Conservation (phyloP, 2,797 vertebrate genomes). For the Margarornis squamiger region DNA sequence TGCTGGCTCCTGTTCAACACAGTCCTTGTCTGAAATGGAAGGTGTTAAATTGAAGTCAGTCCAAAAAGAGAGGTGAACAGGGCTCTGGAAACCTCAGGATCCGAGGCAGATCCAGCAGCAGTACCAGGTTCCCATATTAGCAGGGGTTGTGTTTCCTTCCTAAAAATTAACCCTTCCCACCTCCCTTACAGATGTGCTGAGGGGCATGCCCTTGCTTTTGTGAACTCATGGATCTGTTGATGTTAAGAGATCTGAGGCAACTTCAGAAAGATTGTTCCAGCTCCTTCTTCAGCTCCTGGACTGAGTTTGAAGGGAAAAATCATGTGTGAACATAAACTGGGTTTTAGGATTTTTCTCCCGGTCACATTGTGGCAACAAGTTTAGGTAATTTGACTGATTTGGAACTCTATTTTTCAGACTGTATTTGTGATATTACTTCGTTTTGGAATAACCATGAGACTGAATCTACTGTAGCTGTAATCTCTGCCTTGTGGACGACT, state of each 20-base stretch:
- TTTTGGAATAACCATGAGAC: neutral
- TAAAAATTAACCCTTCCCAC: neutral
- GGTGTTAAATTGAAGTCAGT: constrained; percentile 9
- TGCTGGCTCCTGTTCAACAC: neutral
- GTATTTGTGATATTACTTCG: neutral
- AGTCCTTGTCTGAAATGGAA: neutral
- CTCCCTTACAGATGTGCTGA: neutral
- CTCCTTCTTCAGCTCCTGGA: neutral
- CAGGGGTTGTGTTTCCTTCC: neutral
- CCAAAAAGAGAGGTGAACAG: neutral
- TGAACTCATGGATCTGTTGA: fast-evolving
- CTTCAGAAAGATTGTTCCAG: fast-evolving
- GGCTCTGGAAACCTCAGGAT: neutral
- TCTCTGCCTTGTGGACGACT: neutral
- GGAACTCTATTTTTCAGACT: neutral
- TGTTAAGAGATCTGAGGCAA: neutral
- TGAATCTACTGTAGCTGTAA: neutral
- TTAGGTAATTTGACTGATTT: neutral
- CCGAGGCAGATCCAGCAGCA: neutral
- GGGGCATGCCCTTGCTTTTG: fast-evolving
- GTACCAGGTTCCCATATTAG: neutral
- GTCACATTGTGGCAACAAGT: fast-evolving
- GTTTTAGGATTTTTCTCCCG: neutral
- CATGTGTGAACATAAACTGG: fast-evolving
- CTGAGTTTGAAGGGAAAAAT: neutral